Percentiles rank a stretch among this genome's conserved stretches.
Conservation (phyloP, 1,140 invertebrate genomes). For the Neocloeon triangulifer region DNA sequence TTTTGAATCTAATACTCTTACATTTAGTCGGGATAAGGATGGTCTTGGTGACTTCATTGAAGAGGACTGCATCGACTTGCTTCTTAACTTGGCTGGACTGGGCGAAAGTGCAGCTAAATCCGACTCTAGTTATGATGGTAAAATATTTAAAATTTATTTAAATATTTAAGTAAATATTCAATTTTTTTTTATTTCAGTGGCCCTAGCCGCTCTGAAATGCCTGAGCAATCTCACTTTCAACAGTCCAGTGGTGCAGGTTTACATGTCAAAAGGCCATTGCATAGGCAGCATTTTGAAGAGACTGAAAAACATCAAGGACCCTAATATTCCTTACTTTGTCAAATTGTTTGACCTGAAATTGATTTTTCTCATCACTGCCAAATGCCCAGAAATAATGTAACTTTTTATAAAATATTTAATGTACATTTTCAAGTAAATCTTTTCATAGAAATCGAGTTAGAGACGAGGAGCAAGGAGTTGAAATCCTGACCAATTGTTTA, state of each 20-base stretch:
- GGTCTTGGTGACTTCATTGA: constrained; percentile 42
- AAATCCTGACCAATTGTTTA: not conserved
- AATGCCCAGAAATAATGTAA: constrained; percentile 37
- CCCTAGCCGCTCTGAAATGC: constrained; percentile 63
- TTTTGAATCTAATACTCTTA: constrained; percentile 6
- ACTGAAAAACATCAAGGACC: constrained; percentile 39
- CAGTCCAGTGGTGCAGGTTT: constrained; percentile 37
- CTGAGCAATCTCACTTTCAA: constrained; percentile 78
- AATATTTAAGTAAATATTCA: constrained; percentile 12
- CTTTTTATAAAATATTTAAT: constrained; percentile 4
- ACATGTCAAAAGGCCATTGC: constrained; percentile 45
- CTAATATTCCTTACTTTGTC: constrained; percentile 33
- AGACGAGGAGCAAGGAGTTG: constrained; percentile 10
- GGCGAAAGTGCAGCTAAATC: constrained; percentile 12
- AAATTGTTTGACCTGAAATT: constrained; percentile 76
- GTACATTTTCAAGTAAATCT: not conserved
- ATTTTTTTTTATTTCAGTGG: constrained; percentile 27
- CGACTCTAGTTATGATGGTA: constrained; percentile 12
- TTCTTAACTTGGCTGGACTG: constrained; percentile 15
- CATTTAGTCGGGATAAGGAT: constrained; percentile 47
- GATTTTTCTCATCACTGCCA: constrained; percentile 67
- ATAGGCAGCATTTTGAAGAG: constrained; percentile 50
- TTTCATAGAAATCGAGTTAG: too few species aligned
- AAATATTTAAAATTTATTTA: too few species aligned
- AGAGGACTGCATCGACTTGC: constrained; percentile 31